These are phyloP conservation scores for Brachionichthys hirsutus DNA, from an alignment of 2,113 vertebrate genomes.

Conservation along the genomic window DNA sequence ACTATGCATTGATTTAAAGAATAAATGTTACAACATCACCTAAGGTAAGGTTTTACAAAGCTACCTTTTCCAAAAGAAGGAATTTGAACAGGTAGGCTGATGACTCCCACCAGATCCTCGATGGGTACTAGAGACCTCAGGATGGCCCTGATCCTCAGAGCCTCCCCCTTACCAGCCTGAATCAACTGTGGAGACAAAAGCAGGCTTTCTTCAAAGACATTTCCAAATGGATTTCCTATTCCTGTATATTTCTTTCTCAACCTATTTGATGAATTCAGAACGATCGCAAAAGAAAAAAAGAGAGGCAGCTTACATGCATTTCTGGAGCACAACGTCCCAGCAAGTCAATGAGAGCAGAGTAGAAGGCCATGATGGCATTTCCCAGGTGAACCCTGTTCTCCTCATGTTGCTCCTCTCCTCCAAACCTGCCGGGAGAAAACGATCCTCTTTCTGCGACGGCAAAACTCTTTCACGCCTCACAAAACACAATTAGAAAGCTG, in stretches of 20 bases:
- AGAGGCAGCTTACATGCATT: conserved; percentile 89
- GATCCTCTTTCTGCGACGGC: background rate
- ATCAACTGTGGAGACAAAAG: conserved; percentile 78
- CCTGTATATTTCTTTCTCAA: background rate
- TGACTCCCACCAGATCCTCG: conserved; percentile 91
- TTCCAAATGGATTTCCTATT: background rate
- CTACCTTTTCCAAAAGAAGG: conserved; percentile 91
- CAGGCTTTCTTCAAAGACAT: background rate
- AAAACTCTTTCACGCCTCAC: background rate
- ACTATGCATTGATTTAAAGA: background rate
- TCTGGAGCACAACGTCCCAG: conserved; percentile 92
- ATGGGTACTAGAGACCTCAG: conserved; percentile 90
- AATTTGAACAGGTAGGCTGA: conserved; percentile 90
- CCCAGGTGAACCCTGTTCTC: conserved; percentile 91
- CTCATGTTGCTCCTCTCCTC: conserved; percentile 88
- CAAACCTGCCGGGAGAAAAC: conserved; percentile 77
- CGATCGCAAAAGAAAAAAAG: background rate
- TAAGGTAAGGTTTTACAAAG: background rate
- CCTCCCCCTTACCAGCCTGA: conserved; percentile 91
- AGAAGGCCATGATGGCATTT: conserved; percentile 94
- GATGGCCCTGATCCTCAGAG: conserved; percentile 90
- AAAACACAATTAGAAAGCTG: background rate
- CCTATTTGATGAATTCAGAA: background rate
- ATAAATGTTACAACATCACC: background rate
- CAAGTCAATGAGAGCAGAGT: conserved; percentile 90